phyloP scores from a whole-genome alignment of 2,888 invertebrate species.

The Parnassius smintheus region DNA sequence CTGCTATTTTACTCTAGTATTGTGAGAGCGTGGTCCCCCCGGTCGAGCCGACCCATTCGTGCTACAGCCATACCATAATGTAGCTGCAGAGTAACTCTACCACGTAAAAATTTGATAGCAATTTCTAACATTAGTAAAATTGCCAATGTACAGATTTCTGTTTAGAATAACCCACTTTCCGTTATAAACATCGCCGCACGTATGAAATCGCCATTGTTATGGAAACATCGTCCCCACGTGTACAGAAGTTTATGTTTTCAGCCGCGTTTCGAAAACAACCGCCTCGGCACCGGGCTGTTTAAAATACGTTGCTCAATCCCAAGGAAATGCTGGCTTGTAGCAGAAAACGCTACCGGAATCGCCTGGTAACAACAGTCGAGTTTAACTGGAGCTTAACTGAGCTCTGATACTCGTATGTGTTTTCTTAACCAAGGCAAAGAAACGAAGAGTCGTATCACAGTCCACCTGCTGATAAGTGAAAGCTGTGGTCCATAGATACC shows the following conservation, averaged over 20 bases:
- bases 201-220: slow-evolving; percentile 18
- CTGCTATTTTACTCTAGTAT: too few relatives aligned
- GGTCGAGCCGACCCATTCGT: too few relatives aligned
- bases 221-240: slow-evolving; percentile 23
- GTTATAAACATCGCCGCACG: slow-evolving; percentile 5
- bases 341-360: background rate
- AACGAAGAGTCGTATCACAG: too few relatives aligned
- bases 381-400: too few relatives aligned
- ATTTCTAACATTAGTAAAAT: background rate
- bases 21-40: too few relatives aligned
- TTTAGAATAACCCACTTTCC: slow-evolving; percentile 16
- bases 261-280: slow-evolving; percentile 1
- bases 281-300: background rate
- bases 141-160: background rate
- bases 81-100: too few relatives aligned
- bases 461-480: too few relatives aligned
- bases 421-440: too few relatives aligned
- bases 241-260: slow-evolving; percentile 15
- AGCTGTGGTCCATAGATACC: too few relatives aligned
- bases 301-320: background rate
- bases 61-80: too few relatives aligned
- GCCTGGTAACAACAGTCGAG: background rate
- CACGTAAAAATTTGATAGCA: too few relatives aligned
- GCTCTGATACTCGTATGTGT: too few relatives aligned
- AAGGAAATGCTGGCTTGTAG: background rate